phyloP scores from a whole-genome alignment of 1,140 invertebrate genomes.

The Procambarus clarkii region DNA sequence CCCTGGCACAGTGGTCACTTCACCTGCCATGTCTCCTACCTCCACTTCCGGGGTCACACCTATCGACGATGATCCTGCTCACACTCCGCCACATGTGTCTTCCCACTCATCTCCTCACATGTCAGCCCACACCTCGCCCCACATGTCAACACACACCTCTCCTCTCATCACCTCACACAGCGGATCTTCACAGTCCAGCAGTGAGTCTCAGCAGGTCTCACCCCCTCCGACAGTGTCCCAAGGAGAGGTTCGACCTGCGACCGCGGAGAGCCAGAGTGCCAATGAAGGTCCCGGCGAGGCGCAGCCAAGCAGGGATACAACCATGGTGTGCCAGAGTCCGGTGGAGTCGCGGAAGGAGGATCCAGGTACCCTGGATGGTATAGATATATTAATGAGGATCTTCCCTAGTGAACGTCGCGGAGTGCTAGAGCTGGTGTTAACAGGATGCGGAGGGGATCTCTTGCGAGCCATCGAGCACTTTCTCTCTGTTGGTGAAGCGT shows the following conservation, averaged over 20 bases:
- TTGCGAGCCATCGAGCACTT: conserved; percentile 86
- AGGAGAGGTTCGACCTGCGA: conserved; percentile 18
- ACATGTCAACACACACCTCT: conserved; percentile 5
- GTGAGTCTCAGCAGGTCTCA: conserved; percentile 13
- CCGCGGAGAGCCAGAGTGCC: conserved; percentile 3
- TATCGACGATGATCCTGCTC: conserved; percentile 30
- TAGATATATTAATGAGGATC: conserved; percentile 89
- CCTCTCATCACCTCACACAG: conserved; percentile 16
- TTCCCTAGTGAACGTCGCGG: conserved; percentile 90
- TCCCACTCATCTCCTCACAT: conserved; percentile 25
- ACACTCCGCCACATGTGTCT: conserved; percentile 32
- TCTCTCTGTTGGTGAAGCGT: conserved; percentile 74
- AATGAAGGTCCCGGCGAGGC: conserved; percentile 11
- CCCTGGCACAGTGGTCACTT: conserved; percentile 58
- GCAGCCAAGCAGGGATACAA: neutral
- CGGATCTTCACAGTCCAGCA: conserved; percentile 11
- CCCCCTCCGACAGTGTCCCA: neutral
- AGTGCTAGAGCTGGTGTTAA: conserved; percentile 90
- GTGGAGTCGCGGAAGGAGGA: conserved; percentile 42
- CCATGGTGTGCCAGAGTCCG: conserved; percentile 13
- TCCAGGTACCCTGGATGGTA: conserved; percentile 78
- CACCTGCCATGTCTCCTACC: conserved; percentile 75
- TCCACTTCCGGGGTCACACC: conserved; percentile 50
- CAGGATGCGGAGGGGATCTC: conserved; percentile 90
- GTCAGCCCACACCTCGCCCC: neutral